Percentiles rank a stretch among this genome's conserved stretches.
These are phyloP conservation scores for Plectus sambesii DNA, from an alignment of 1,140 invertebrate genomes.

Conservation along the genomic window DNA sequence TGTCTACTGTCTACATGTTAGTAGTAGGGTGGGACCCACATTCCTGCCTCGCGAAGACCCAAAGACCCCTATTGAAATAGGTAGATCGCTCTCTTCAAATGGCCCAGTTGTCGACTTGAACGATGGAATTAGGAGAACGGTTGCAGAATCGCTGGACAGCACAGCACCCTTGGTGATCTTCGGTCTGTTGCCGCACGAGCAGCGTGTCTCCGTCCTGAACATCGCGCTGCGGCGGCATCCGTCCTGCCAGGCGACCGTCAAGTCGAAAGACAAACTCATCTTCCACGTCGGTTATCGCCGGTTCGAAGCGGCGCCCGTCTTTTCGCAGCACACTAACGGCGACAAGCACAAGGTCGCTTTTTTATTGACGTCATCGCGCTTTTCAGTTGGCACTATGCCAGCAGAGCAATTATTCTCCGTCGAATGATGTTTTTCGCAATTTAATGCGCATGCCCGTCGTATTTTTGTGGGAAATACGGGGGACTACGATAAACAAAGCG, in stretches of 20 bases:
- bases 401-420: conserved; percentile 10
- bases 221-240: conserved; percentile 61
- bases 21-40: too few relatives aligned
- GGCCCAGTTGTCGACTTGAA: too few relatives aligned
- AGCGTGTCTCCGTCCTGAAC: conserved; percentile 91
- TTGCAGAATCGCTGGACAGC: conserved; percentile 2
- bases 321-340: conserved; percentile 58
- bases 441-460: too few relatives aligned
- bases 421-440: too few relatives aligned
- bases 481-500: too few relatives aligned
- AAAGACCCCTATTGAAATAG: conserved; percentile 58
- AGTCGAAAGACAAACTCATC: conserved; percentile 81
- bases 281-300: conserved; percentile 89
- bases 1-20: too few relatives aligned
- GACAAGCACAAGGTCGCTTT: conserved; percentile 78
- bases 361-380: too few relatives aligned
- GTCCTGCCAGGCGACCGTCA: conserved; percentile 57
- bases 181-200: conserved; percentile 72
- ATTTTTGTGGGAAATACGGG: too few relatives aligned
- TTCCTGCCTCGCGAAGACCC: conserved; percentile 39
- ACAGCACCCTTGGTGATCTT: conserved; percentile 40
- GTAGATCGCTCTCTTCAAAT: too few relatives aligned
- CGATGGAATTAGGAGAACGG: too few relatives aligned
- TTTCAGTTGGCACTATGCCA: conserved; percentile 2
- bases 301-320: conserved; percentile 49